These are phyloP conservation scores for Echinarachnius parma DNA, from an alignment of 53 echinoderm and acorn worm species.

Conservation along the genomic window DNA sequence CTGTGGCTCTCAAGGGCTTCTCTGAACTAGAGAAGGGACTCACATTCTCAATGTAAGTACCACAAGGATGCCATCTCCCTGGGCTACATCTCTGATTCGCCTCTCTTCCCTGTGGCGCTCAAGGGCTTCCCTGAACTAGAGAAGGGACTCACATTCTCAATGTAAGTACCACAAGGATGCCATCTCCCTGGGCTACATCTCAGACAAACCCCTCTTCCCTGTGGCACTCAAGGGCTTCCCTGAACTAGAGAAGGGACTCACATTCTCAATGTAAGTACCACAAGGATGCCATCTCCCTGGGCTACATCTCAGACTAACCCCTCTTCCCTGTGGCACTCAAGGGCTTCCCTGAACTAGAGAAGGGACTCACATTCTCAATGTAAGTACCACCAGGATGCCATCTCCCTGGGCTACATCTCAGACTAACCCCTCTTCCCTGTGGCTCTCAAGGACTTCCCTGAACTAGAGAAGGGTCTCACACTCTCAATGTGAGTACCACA, in stretches of 20 bases:
- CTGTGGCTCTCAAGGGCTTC: constrained; percentile 60
- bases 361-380: no score
- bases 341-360: no score
- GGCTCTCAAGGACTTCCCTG: no score
- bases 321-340: no score
- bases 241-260: constrained; percentile 51
- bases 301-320: no score
- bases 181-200: constrained; percentile 82
- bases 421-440: no score
- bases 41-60: constrained; percentile 82
- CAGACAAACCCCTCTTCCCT: constrained; percentile 93
- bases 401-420: no score
- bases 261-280: constrained; percentile 84
- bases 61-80: constrained; percentile 83
- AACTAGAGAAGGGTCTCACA: no score
- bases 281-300: no score
- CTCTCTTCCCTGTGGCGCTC: constrained; percentile 84
- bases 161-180: constrained; percentile 92
- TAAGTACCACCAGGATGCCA: no score
- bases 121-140: constrained; percentile 56
- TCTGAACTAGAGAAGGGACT: constrained; percentile 55
- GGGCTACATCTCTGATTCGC: constrained; percentile 89
- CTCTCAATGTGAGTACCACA: no score
- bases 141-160: constrained; percentile 64
- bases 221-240: constrained; percentile 59